Percentiles rank a stretch among this genome's conserved stretches.
phyloP scores from a whole-genome alignment of 2,888 invertebrate genomes.

The Cynaeus angustus region DNA sequence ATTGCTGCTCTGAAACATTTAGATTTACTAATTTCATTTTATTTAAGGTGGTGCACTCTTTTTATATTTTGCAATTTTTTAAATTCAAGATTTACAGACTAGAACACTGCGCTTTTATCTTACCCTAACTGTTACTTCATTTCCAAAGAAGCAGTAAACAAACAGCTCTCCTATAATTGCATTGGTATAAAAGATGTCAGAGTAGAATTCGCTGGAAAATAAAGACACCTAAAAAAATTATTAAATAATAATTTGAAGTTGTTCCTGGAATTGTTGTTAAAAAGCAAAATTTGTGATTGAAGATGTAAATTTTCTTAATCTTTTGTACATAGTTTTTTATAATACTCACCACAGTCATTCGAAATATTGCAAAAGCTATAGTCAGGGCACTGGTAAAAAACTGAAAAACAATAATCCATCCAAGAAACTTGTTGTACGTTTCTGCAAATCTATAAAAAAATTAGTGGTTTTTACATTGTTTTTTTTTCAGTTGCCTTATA shows the following conservation, averaged over 20 bases:
- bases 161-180: background rate
- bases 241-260: no score
- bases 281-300: no score
- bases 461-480: no score
- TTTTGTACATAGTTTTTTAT: no score
- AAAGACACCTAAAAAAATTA: background rate
- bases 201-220: constrained; percentile 14
- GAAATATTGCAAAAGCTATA: background rate
- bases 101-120: no score
- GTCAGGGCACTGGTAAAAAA: constrained; percentile 12
- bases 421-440: background rate
- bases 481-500: background rate
- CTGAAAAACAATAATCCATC: constrained; percentile 14
- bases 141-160: constrained; percentile 22
- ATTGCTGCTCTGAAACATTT: constrained; percentile 13
- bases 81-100: no score
- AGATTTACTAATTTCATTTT: background rate
- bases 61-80: no score
- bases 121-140: background rate
- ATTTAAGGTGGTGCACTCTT: no score
- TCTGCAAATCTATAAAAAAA: background rate
- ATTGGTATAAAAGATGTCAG: background rate
- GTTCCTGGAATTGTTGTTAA: no score
- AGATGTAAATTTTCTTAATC: background rate
- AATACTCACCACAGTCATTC: background rate